Evolutionary conservation across 2,113 vertebrate genomes (phyloP).

Genomic region (Rattus rattus): DNA sequence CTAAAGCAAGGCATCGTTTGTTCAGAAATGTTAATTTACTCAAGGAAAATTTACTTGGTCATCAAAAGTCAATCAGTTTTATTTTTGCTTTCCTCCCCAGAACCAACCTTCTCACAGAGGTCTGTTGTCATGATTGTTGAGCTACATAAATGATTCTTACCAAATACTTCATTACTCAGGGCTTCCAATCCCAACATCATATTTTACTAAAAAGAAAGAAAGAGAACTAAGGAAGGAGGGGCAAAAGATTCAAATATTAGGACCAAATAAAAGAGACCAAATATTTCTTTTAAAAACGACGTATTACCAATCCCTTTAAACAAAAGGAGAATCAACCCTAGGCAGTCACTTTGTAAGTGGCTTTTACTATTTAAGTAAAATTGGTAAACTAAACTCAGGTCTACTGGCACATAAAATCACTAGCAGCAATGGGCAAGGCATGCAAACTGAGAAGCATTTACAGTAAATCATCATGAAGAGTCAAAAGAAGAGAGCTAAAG

Average conservation of each 20-base stretch:
- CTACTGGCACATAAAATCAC: constrained; percentile 92
- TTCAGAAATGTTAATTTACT: constrained; percentile 75
- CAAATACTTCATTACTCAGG: constrained; percentile 89
- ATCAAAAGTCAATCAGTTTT: constrained; percentile 73
- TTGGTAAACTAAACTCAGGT: constrained; percentile 90
- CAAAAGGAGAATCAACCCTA: constrained; percentile 81
- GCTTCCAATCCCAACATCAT: constrained; percentile 88
- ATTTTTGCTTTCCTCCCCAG: constrained; percentile 71
- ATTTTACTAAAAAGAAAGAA: constrained; percentile 79
- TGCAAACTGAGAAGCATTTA: constrained; percentile 94
- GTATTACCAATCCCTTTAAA: constrained; percentile 83
- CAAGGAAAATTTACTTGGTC: constrained; percentile 80
- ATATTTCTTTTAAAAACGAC: constrained; percentile 81
- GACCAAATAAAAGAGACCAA: constrained; percentile 76
- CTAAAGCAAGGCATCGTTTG: constrained; percentile 83
- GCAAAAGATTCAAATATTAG: constrained; percentile 63
- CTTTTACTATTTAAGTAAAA: constrained; percentile 91
- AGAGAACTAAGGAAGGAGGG: constrained; percentile 75
- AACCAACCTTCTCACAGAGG: constrained; percentile 74
- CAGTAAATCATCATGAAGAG: constrained; percentile 90
- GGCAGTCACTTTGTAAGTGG: constrained; percentile 92
- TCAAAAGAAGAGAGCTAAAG: constrained; percentile 87
- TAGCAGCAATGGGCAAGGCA: constrained; percentile 94
- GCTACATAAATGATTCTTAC: constrained; percentile 84
- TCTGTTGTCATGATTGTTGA: constrained; percentile 81